Conservation (phyloP, 2,888 invertebrate genomes). For the Eristalis tenax region DNA sequence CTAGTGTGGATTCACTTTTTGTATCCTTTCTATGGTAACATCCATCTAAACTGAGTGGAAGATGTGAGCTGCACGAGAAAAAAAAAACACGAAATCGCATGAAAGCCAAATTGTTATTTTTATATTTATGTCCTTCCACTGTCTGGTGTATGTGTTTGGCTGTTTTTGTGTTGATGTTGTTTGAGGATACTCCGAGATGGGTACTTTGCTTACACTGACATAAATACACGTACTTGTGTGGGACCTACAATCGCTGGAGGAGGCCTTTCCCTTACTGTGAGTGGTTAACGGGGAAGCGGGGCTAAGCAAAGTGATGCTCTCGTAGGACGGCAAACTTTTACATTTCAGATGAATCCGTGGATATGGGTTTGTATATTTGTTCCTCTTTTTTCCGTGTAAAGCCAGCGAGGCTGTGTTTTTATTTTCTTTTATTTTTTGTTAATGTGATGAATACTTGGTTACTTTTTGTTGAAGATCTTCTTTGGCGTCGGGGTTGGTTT, state of each 20-base stretch:
- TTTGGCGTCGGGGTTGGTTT: conserved; percentile 9
- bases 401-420: conserved; percentile 25
- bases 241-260: conserved; percentile 45
- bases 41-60: conserved; percentile 1
- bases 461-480: conserved; percentile 18
- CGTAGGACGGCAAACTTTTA: conserved; percentile 49
- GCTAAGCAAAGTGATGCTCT: conserved; percentile 44
- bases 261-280: background rate
- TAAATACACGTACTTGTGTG: conserved; percentile 39
- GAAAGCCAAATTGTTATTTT: conserved; percentile 70
- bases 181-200: conserved; percentile 44
- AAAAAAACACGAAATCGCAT: conserved; percentile 23
- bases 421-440: conserved; percentile 29
- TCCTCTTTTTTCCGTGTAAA: background rate
- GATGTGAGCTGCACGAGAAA: background rate
- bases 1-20: conserved; percentile 63
- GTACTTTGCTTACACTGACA: conserved; percentile 55
- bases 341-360: conserved; percentile 45
- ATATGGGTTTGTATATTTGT: conserved; percentile 35
- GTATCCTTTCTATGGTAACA: conserved; percentile 34
- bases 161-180: conserved; percentile 56
- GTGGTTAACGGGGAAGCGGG: background rate
- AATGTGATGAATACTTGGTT: conserved; percentile 54
- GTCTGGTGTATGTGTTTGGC: conserved; percentile 50
- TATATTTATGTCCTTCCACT: conserved; percentile 67